These are phyloP conservation scores for Penaeus vannamei DNA, from an alignment of 1,140 invertebrate genomes.

Conservation along the genomic window DNA sequence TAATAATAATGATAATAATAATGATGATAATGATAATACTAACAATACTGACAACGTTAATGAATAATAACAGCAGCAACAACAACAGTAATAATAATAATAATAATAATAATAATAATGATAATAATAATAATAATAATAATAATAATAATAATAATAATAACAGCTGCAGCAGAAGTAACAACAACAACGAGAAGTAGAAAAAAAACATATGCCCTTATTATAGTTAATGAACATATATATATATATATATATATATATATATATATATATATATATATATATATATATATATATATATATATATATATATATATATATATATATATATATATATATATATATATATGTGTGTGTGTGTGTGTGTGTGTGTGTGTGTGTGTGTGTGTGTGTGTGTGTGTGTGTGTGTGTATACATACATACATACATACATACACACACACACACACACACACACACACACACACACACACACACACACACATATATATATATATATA, in stretches of 20 bases:
- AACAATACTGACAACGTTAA: no score
- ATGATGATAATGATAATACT: no score
- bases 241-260: conserved; percentile 33
- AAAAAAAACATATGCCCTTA: no score
- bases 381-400: conserved; percentile 31
- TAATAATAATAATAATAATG: no score
- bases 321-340: neutral
- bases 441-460: neutral
- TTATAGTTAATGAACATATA: neutral
- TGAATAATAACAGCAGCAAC: no score
- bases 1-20: no score
- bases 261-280: conserved; percentile 18
- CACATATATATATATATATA: neutral
- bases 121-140: no score
- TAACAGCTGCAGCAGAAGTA: no score
- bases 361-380: conserved; percentile 25
- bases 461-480: neutral
- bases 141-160: no score
- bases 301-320: neutral
- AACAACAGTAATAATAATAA: no score
- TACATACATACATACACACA: conserved; percentile 25
- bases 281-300: conserved; percentile 1
- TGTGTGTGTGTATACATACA: conserved; percentile 31
- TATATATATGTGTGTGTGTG: neutral
- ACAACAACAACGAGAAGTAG: no score